Evolutionary conservation across 2,797 vertebrate species (phyloP), one percentile per base, ranked within the genome.

Genomic region (Bradypus variegatus): DNA sequence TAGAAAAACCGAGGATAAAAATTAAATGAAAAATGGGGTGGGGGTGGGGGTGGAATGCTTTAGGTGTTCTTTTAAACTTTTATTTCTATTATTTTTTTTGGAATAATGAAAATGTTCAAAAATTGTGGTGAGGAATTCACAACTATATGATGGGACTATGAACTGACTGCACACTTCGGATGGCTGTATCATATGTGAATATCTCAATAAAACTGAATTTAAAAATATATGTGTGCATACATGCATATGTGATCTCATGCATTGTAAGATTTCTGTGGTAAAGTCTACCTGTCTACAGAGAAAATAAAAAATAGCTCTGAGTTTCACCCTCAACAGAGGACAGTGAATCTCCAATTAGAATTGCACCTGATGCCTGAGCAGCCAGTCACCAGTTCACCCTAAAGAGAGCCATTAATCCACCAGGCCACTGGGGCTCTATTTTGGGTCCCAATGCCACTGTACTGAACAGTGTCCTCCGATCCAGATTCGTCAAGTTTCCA

Each of bases 301-400:
- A 94, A 80, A 87, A 91, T 50, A 12, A 50, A 48, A 88, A 23
- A 27, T 60, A 82, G 80, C 9, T 92, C 50, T 65, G 80, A 93
- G 65, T 45, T 27, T 19, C 60, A 25, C 55, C 16, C 36, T 70
- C 65, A n/a, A 29, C 3, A 79, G 50, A 45, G 27, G 23, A 60
- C 29, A n/a, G 45, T 58, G n/a, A 75, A 25, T 73, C 48, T 82
- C 25, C 78, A 76, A 77, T 5, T 27, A n/a, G 15, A n/a, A 27
- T 70, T 53, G 75, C 9, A 8, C 27, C 25, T 7, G 38, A 75
- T 79, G 38, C 29, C 33, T 29, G 2, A 53, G 4, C 8, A 90
- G 23, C 29, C 45, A 94, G 10, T 11, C 4, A 41, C 53, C 23
- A 25, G 58, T 55, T 55, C 64, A 38, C 21, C 78, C 53, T 15